A percentile compares a stretch with the other conserved stretches of the same genome.
phyloP scores from a whole-genome alignment of 2,797 vertebrate genomes.

The Poliocrania exsul region DNA sequence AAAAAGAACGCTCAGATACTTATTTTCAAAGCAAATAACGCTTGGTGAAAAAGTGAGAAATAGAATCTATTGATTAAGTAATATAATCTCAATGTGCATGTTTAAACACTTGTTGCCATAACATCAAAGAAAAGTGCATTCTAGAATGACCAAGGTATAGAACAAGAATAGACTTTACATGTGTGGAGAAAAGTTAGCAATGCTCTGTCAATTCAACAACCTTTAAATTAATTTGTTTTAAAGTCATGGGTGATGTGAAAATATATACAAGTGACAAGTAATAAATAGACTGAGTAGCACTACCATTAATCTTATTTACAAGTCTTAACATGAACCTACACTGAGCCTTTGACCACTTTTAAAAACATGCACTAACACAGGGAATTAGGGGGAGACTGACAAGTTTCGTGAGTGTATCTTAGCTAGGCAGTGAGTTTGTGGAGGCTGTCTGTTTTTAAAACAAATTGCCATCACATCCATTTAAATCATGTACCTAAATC shows the following conservation, averaged over 20 bases:
- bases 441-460: neutral
- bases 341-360: neutral
- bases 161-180: neutral
- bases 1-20: neutral
- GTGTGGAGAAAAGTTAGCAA: neutral
- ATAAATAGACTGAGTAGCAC: neutral
- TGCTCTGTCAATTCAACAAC: rapidly evolving
- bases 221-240: neutral
- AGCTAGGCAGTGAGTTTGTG: neutral
- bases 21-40: neutral
- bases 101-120: neutral
- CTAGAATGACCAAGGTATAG: neutral
- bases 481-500: neutral
- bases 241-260: neutral
- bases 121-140: neutral
- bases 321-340: neutral
- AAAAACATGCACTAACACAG: neutral
- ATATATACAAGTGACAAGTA: neutral
- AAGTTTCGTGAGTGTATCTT: neutral
- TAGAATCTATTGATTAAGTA: neutral
- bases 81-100: neutral
- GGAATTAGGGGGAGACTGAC: neutral
- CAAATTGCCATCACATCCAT: neutral
- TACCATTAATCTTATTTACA: neutral
- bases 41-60: neutral